Evolutionary conservation across 1,140 invertebrate genomes (phyloP).

Genomic region (Megalonaias nervosa): DNA sequence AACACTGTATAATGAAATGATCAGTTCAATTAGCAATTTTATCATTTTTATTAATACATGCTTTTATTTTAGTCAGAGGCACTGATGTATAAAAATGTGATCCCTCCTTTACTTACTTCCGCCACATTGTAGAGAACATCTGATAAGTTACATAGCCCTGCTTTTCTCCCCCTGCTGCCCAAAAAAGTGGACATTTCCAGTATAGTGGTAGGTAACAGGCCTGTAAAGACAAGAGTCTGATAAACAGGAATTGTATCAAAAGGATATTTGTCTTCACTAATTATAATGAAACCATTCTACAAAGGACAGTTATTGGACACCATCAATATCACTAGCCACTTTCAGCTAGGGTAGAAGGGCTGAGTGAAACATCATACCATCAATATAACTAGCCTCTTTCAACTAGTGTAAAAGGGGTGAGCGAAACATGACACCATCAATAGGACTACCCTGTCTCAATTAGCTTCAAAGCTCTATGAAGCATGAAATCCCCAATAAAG

Average conservation of each 20-base stretch:
- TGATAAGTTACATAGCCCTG: conserved; percentile 82
- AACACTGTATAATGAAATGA: too few relatives aligned
- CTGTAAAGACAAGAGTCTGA: conserved; percentile 50
- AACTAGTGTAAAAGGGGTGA: too few relatives aligned
- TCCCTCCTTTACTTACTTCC: conserved; percentile 73
- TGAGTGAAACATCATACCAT: neutral
- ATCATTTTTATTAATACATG: neutral
- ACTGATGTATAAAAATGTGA: neutral
- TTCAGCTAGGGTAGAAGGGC: neutral
- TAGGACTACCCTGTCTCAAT: too few relatives aligned
- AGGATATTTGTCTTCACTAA: neutral
- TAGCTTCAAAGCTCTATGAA: too few relatives aligned
- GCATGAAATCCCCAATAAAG: too few relatives aligned
- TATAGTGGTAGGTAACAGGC: conserved; percentile 82
- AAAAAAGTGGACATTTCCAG: conserved; percentile 95
- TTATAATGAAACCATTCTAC: neutral
- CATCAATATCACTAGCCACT: conserved; percentile 1
- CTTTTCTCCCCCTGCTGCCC: conserved; percentile 84
- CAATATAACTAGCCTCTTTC: conserved; percentile 5
- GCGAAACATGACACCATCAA: too few relatives aligned
- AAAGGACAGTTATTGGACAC: neutral
- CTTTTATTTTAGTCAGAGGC: neutral
- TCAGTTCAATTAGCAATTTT: neutral
- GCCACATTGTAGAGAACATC: conserved; percentile 91
- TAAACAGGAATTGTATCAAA: neutral